Conservation (phyloP, 2,113 vertebrate genomes). For the Zapornia atra region DNA sequence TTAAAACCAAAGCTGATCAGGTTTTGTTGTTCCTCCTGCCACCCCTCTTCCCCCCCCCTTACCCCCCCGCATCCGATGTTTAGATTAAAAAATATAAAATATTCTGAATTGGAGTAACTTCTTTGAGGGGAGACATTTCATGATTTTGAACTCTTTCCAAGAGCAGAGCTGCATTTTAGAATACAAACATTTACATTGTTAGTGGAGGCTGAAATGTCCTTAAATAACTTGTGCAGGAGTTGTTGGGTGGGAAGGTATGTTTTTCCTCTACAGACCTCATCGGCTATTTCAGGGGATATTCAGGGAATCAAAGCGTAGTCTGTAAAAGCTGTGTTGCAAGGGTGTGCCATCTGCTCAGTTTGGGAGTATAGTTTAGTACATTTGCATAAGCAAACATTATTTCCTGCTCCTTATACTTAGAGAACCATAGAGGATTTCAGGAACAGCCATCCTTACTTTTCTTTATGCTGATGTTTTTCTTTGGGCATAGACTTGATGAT, state of each 20-base stretch:
- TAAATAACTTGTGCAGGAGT: constrained; percentile 24
- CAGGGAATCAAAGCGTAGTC: not conserved
- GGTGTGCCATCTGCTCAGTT: constrained; percentile 36
- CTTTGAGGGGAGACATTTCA: no score
- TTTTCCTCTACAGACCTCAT: not conserved
- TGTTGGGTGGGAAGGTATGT: not conserved
- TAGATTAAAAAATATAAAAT: not conserved
- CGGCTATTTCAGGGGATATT: not conserved
- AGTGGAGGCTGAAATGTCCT: constrained; percentile 43
- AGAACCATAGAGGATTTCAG: not conserved
- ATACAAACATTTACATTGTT: constrained; percentile 24
- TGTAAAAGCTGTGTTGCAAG: constrained; percentile 20
- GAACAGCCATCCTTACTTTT: not conserved
- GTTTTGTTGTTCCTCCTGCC: not conserved
- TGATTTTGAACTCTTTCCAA: constrained; percentile 21
- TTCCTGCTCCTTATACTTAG: not conserved
- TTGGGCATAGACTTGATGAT: not conserved
- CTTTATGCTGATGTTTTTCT: not conserved
- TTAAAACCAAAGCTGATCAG: not conserved
- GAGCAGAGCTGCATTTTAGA: constrained; percentile 1
- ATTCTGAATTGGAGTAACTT: not conserved
- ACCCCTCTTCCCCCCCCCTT: fast-evolving
- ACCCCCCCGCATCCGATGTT: not conserved
- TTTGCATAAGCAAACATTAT: constrained; percentile 25
- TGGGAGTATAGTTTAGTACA: not conserved